These are phyloP conservation scores for Rhabdomys dilectus DNA, from an alignment of 2,113 vertebrate genomes.

Conservation along the genomic window DNA sequence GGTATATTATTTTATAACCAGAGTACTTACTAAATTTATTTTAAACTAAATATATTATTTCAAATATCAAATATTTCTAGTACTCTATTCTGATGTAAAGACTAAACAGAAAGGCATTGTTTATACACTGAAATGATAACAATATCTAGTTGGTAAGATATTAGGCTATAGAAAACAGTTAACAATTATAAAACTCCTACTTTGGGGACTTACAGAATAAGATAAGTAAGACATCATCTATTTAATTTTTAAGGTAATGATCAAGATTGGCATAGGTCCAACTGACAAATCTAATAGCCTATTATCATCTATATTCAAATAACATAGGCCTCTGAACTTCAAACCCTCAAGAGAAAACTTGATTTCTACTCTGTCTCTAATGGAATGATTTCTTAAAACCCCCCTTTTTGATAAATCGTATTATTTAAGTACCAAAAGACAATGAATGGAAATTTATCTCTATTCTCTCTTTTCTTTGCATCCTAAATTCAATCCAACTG, in stretches of 20 bases:
- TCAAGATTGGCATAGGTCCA: neutral
- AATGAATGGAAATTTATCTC: neutral
- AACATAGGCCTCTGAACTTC: neutral
- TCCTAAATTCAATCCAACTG: neutral
- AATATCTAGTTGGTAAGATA: neutral
- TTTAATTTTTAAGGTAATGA: neutral
- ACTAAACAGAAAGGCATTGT: neutral
- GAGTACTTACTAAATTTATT: neutral
- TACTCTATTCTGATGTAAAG: neutral
- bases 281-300: neutral
- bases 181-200: neutral
- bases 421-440: slow-evolving; percentile 4
- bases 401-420: neutral
- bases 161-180: neutral
- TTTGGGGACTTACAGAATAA: neutral
- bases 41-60: slow-evolving; percentile 32
- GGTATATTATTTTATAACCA: neutral
- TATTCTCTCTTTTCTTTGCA: neutral
- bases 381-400: neutral
- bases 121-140: neutral
- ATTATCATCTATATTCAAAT: neutral
- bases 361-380: neutral
- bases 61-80: neutral
- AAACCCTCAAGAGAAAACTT: neutral
- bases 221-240: neutral